These are phyloP conservation scores for Lepidotrigona ventralis DNA, from an alignment of 1,140 invertebrate species.

Conservation along the genomic window DNA sequence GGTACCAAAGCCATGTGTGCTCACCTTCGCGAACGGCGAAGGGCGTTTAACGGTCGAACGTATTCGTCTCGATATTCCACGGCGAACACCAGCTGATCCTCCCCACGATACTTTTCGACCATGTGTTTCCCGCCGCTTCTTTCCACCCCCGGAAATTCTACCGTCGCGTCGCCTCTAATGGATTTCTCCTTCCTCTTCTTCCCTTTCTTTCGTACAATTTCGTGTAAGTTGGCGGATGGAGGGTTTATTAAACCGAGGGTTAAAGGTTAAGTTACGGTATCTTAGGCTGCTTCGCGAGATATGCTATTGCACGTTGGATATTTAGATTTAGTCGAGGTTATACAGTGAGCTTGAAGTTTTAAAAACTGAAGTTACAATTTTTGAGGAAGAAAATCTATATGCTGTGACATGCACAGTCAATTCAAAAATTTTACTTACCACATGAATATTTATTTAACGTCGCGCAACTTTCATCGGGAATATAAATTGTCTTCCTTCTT, in stretches of 20 bases:
- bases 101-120: conserved; percentile 34
- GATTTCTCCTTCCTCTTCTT: background rate
- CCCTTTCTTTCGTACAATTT: background rate
- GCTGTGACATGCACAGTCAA: too few species aligned
- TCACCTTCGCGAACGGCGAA: conserved; percentile 57
- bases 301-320: too few species aligned
- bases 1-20: conserved; percentile 62
- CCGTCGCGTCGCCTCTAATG: background rate
- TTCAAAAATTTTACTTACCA: too few species aligned
- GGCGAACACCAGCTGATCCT: conserved; percentile 64
- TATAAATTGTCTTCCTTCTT: too few species aligned
- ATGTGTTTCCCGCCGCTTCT: conserved; percentile 67
- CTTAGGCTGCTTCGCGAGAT: too few species aligned
- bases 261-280: background rate
- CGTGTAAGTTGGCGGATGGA: background rate
- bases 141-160: background rate
- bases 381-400: too few species aligned
- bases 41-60: conserved; percentile 61
- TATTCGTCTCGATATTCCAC: conserved; percentile 36
- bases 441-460: too few species aligned
- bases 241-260: background rate
- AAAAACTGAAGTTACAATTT: too few species aligned
- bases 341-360: too few species aligned
- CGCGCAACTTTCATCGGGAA: too few species aligned
- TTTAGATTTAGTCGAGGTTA: too few species aligned